Conservation (phyloP, 2,888 invertebrate genomes). For the Drosophila atripex region DNA sequence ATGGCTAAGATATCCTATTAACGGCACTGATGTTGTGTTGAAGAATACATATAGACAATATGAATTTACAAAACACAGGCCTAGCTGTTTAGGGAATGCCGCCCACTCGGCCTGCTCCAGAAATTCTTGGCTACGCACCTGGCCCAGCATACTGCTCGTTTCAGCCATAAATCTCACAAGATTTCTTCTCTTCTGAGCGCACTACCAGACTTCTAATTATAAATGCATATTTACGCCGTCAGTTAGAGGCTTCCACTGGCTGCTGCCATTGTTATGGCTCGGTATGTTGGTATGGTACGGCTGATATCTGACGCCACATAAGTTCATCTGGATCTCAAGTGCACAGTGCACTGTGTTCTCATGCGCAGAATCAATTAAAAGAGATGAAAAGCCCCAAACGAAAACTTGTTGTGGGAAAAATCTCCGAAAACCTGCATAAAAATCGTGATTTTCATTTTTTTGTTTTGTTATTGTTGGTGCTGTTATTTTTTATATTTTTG, state of each 20-base stretch:
- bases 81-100: background rate
- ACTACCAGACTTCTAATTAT: constrained; percentile 53
- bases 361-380: constrained; percentile 74
- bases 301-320: constrained; percentile 60
- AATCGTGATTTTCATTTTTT: constrained; percentile 72
- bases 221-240: constrained; percentile 46
- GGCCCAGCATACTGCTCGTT: constrained; percentile 13
- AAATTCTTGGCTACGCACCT: constrained; percentile 26
- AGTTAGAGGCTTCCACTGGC: constrained; percentile 24
- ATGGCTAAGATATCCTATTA: background rate
- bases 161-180: constrained; percentile 12
- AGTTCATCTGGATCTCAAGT: constrained; percentile 78
- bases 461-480: constrained; percentile 35
- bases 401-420: constrained; percentile 75
- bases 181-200: constrained; percentile 12
- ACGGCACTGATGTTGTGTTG: background rate
- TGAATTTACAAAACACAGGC: background rate
- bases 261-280: constrained; percentile 12
- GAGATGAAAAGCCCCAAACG: constrained; percentile 53
- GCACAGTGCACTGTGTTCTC: constrained; percentile 61
- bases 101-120: constrained; percentile 3
- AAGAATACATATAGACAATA: no score
- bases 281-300: constrained; percentile 15
- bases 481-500: constrained; percentile 18
- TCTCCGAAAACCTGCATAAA: constrained; percentile 72